These are phyloP conservation scores for Taenioides sp. DNA, from an alignment of 2,797 vertebrate species.

Conservation along the genomic window DNA sequence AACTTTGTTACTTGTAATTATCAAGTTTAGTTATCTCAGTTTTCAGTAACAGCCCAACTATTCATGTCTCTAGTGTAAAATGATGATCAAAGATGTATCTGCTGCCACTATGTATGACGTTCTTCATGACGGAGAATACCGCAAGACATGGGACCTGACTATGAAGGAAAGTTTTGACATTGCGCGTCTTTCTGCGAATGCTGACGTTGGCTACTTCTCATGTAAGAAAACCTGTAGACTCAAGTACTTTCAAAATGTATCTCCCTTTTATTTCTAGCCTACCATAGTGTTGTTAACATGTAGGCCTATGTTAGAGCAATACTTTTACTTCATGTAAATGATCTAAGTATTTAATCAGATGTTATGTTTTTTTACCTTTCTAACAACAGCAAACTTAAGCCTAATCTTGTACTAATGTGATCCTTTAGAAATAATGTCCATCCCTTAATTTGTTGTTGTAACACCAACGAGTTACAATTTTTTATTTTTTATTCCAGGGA, in stretches of 20 bases:
- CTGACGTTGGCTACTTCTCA: constrained; percentile 81
- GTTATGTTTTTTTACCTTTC: neutral
- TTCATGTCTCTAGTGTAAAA: constrained; percentile 68
- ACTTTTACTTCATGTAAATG: no score
- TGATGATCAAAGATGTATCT: constrained; percentile 71
- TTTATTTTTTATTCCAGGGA: constrained; percentile 61
- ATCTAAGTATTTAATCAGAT: neutral
- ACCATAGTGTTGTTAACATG: neutral
- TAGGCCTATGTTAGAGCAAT: neutral
- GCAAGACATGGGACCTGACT: constrained; percentile 73
- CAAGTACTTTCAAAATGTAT: neutral
- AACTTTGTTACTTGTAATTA: neutral
- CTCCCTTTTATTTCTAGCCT: neutral
- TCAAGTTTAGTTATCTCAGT: neutral
- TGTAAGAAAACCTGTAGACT: constrained; percentile 65
- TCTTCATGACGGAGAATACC: constrained; percentile 74
- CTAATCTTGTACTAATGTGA: neutral
- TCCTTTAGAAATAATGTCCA: neutral
- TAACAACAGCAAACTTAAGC: neutral
- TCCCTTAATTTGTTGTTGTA: neutral
- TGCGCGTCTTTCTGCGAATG: constrained; percentile 66
- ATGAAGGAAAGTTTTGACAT: constrained; percentile 79
- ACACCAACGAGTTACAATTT: neutral
- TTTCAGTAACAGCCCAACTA: neutral
- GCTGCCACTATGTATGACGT: constrained; percentile 80